These are phyloP conservation scores for Stercorarius parasiticus DNA, from an alignment of 2,113 vertebrate genomes.

Conservation along the genomic window DNA sequence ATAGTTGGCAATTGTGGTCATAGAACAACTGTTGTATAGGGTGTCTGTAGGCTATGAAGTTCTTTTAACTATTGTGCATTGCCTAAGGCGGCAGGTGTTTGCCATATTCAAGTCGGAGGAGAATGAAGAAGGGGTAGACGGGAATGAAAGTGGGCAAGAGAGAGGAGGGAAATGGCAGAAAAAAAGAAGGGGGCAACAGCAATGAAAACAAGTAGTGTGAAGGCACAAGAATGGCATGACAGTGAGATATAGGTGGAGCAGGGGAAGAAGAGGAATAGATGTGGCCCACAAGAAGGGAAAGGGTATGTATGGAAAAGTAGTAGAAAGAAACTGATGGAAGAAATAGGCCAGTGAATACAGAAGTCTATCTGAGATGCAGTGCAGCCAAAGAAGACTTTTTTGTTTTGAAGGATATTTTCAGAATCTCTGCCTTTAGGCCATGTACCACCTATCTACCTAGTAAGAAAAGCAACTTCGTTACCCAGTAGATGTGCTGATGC, in stretches of 20 bases:
- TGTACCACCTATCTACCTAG: neutral
- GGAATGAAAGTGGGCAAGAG: neutral
- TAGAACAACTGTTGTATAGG: neutral
- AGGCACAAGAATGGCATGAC: accelerated
- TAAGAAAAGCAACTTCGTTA: neutral
- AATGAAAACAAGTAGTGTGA: neutral
- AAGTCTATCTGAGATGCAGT: neutral
- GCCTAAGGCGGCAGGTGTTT: neutral
- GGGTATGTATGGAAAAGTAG: neutral
- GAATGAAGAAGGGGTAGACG: neutral
- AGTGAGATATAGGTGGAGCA: neutral
- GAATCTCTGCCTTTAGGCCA: neutral
- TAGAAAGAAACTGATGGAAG: neutral
- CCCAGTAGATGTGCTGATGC: neutral
- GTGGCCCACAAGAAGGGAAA: neutral
- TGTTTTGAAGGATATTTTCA: neutral
- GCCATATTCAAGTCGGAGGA: neutral
- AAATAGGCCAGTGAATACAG: neutral
- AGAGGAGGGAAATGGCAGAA: neutral
- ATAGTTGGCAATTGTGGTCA: neutral
- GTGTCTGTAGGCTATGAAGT: neutral
- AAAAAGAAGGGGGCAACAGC: neutral
- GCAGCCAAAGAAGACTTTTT: neutral
- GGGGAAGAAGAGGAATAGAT: neutral
- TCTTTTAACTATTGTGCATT: neutral